Percentiles rank a stretch among this genome's conserved stretches.
Conservation (phyloP, 2,797 vertebrate genomes). For the Apodemus agrarius region DNA sequence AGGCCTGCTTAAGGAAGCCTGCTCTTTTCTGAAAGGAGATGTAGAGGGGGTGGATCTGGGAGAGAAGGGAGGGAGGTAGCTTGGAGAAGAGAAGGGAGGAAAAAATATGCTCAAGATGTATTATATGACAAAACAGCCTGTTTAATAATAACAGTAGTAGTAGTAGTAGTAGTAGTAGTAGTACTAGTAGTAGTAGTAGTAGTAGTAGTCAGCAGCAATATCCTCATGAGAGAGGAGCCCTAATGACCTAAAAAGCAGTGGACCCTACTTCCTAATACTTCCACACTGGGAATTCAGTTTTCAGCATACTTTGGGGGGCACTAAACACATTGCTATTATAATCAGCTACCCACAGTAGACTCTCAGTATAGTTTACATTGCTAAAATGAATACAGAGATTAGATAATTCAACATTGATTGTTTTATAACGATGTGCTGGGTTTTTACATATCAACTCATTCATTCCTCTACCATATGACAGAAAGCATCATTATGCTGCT, state of each 20-base stretch:
- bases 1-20: not conserved
- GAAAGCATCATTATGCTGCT: not conserved
- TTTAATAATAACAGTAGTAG: not conserved
- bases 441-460: conserved; percentile 7
- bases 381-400: conserved; percentile 7
- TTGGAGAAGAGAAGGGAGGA: not conserved
- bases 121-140: not conserved
- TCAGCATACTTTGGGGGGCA: not conserved
- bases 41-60: too few relatives aligned
- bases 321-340: not conserved
- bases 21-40: not conserved
- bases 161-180: too few relatives aligned
- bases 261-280: not conserved
- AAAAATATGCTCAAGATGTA: not conserved
- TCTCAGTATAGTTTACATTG: not conserved
- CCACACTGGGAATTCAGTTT: not conserved
- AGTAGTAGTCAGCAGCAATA: not conserved
- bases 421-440: not conserved
- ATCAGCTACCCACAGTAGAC: not conserved
- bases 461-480: not conserved
- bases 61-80: not conserved
- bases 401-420: not conserved
- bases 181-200: too few relatives aligned
- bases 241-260: not conserved
- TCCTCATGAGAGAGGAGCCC: not conserved